phyloP scores from a whole-genome alignment of 2,797 vertebrate genomes.

The Dryobates pubescens region DNA sequence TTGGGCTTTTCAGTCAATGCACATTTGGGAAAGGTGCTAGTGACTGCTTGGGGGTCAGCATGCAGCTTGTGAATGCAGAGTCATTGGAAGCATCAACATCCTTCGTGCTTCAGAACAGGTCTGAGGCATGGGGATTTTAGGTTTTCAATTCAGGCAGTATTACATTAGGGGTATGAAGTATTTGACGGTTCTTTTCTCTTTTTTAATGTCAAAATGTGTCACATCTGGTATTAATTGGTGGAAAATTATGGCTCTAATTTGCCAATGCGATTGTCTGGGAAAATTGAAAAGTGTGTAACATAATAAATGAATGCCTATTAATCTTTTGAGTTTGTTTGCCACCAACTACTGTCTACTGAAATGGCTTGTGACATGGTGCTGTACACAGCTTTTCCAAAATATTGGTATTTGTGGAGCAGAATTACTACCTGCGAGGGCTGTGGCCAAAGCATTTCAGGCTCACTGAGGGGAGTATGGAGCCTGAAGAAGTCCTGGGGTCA shows the following conservation, averaged over 20 bases:
- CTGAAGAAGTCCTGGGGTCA: background rate
- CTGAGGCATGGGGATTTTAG: conserved; percentile 59
- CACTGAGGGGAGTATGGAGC: background rate
- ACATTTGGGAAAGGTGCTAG: conserved; percentile 48
- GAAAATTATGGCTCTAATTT: conserved; percentile 71
- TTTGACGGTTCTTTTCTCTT: conserved; percentile 63
- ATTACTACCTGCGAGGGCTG: background rate
- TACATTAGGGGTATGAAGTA: conserved; percentile 50
- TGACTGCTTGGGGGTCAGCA: background rate
- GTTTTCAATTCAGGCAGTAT: conserved; percentile 14
- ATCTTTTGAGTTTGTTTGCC: conserved; percentile 62
- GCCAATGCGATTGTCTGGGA: conserved; percentile 64
- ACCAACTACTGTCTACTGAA: background rate
- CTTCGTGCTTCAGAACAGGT: conserved; percentile 39
- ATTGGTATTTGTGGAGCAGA: background rate
- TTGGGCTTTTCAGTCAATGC: conserved; percentile 35
- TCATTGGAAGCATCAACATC: conserved; percentile 11
- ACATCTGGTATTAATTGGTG: conserved; percentile 68
- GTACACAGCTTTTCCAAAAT: background rate
- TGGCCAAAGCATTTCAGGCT: rapidly evolving
- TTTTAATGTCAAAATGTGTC: conserved; percentile 74
- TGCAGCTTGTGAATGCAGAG: background rate
- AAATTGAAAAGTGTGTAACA: conserved; percentile 48
- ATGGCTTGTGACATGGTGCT: background rate
- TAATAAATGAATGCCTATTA: conserved; percentile 61